Conservation (phyloP, 2,888 invertebrate species). For the Scaptomyza reducta region DNA sequence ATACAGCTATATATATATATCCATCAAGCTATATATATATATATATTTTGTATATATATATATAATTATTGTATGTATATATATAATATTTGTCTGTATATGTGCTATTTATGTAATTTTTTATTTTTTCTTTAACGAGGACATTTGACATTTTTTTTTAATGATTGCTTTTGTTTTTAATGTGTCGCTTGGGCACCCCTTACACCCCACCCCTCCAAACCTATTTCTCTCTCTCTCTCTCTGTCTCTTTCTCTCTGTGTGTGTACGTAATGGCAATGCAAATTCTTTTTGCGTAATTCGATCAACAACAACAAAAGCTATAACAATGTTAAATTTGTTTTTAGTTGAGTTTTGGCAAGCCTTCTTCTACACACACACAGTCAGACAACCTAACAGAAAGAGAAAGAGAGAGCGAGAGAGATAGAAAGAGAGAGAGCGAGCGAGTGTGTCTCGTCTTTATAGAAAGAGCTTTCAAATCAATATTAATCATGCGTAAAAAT, state of each 20-base stretch:
- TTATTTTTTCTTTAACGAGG: slow-evolving; percentile 54
- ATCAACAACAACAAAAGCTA: slow-evolving; percentile 34
- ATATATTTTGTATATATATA: background rate
- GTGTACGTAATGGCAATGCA: slow-evolving; percentile 13
- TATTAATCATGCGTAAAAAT: slow-evolving; percentile 80
- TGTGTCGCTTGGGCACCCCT: slow-evolving; percentile 19
- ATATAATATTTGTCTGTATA: no score
- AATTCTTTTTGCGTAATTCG: slow-evolving; percentile 63
- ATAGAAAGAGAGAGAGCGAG: background rate
- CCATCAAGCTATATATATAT: slow-evolving; percentile 6
- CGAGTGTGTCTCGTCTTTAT: background rate
- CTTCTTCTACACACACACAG: slow-evolving; percentile 10
- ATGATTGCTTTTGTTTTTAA: slow-evolving; percentile 9
- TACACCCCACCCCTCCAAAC: background rate
- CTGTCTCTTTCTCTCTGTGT: background rate
- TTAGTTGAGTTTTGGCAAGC: slow-evolving; percentile 49
- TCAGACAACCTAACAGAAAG: background rate
- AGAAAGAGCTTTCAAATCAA: slow-evolving; percentile 78
- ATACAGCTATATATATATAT: slow-evolving; percentile 1
- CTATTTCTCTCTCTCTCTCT: background rate
- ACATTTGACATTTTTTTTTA: slow-evolving; percentile 50
- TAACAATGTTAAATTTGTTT: slow-evolving; percentile 56
- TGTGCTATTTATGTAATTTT: slow-evolving; percentile 1
- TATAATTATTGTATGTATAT: no score
- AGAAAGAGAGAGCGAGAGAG: background rate